Evolutionary conservation across 30 jellyfish, hydroid and myxozoan genomes (phyloP).

Genomic region (Aurelia aurita complex sp. Pacific): DNA sequence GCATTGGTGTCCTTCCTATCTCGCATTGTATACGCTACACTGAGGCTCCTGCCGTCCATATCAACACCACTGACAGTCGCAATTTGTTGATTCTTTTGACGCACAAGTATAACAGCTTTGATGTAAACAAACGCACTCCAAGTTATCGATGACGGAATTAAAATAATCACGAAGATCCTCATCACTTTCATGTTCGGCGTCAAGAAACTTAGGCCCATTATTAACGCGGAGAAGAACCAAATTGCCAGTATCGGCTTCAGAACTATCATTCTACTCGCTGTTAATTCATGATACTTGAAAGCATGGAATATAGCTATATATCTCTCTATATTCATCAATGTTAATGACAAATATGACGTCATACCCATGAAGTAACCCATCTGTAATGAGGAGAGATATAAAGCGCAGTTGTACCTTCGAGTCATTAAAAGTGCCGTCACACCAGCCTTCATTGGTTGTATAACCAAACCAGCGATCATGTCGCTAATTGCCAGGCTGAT

Average conservation of each 20-base stretch:
- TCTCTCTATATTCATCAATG: constrained; percentile 60
- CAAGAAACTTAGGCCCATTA: constrained; percentile 62
- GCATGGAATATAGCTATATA: constrained; percentile 61
- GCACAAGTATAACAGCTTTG: constrained; percentile 34
- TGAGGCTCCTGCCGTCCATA: neutral
- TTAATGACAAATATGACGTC: constrained; percentile 62
- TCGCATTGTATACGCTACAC: neutral
- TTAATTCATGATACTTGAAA: constrained; percentile 32
- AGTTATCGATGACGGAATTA: constrained; percentile 47
- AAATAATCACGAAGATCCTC: constrained; percentile 54
- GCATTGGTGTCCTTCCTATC: neutral
- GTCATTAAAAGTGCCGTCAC: constrained; percentile 10
- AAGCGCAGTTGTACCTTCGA: constrained; percentile 19
- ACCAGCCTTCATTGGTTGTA: constrained; percentile 64
- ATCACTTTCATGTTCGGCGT: constrained; percentile 63
- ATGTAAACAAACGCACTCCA: constrained; percentile 72
- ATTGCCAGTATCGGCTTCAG: constrained; percentile 42
- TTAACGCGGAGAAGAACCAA: constrained; percentile 37
- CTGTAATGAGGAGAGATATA: constrained; percentile 48
- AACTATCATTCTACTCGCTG: constrained; percentile 20
- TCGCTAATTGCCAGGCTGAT: constrained; percentile 59
- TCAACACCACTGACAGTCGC: constrained; percentile 5
- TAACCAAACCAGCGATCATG: constrained; percentile 55
- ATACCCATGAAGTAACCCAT: constrained; percentile 53
- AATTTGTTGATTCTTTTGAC: constrained; percentile 31